Evolutionary conservation across 2,888 invertebrate species (phyloP).

Genomic region (Drosophila buzzatii): DNA sequence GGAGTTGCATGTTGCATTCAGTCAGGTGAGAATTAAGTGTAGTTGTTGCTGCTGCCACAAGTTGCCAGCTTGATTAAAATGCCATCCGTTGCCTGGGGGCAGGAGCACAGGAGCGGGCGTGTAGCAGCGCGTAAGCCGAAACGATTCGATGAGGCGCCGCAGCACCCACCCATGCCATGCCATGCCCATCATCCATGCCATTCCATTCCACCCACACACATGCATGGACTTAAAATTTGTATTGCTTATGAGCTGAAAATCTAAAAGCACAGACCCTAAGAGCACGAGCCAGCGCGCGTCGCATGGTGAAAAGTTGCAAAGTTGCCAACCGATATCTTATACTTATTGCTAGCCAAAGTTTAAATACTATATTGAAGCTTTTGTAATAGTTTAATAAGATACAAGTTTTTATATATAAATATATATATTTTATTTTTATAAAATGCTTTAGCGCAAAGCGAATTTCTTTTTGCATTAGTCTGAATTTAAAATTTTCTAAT

Average conservation of each 20-base stretch:
- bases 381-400: neutral
- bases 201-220: neutral
- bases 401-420: neutral
- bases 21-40: slow-evolving; percentile 21
- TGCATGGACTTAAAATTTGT: slow-evolving; percentile 13
- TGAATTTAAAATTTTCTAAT: neutral
- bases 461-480: neutral
- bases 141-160: neutral
- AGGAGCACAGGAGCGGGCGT: neutral
- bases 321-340: neutral
- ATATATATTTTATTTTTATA: neutral
- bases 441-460: neutral
- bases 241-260: slow-evolving; percentile 24
- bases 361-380: neutral
- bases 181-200: neutral
- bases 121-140: neutral
- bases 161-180: neutral
- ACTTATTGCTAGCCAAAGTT: neutral
- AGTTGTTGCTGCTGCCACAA: slow-evolving; percentile 22
- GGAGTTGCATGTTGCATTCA: slow-evolving; percentile 11
- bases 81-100: slow-evolving; percentile 19
- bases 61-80: slow-evolving; percentile 46
- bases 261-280: neutral
- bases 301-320: neutral
- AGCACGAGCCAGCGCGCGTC: neutral